A percentile compares a stretch with the other conserved stretches of the same genome.
phyloP scores from a whole-genome alignment of 2,888 invertebrate species.

The Stenurella melanura region DNA sequence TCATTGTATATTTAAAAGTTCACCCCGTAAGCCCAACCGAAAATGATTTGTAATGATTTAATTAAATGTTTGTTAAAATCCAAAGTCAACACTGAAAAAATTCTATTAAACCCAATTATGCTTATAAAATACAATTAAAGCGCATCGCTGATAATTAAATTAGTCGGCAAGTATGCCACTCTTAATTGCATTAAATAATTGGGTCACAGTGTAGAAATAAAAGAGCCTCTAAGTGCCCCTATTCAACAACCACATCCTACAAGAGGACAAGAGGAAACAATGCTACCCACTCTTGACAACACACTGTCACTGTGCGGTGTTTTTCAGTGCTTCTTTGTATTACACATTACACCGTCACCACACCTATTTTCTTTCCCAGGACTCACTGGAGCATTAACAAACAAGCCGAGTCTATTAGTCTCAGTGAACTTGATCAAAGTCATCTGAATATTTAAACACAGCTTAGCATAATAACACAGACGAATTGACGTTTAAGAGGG shows the following conservation, averaged over 20 bases:
- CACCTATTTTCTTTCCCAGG: slow-evolving; percentile 20
- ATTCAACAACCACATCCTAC: slow-evolving; percentile 22
- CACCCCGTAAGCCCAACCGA: neutral
- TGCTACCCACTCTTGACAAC: slow-evolving; percentile 34
- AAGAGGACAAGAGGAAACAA: slow-evolving; percentile 23
- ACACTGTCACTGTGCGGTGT: slow-evolving; percentile 2
- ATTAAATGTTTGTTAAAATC: neutral
- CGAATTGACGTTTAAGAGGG: too few relatives aligned
- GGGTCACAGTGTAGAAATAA: slow-evolving; percentile 29
- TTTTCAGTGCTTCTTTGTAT: slow-evolving; percentile 25
- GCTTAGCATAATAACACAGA: neutral
- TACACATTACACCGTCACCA: neutral
- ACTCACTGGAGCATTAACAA: slow-evolving; percentile 24
- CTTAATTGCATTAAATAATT: slow-evolving; percentile 38
- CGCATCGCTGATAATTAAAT: slow-evolving; percentile 15
- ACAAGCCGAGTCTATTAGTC: slow-evolving; percentile 3
- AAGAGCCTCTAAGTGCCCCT: slow-evolving; percentile 17
- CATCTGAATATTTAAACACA: neutral
- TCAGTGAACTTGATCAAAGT: slow-evolving; percentile 3
- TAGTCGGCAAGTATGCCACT: slow-evolving; percentile 4
- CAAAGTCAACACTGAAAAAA: neutral
- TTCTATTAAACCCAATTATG: slow-evolving; percentile 16
- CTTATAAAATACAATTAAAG: slow-evolving; percentile 14
- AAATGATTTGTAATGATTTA: neutral
- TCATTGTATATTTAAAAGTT: too few relatives aligned